phyloP scores from a whole-genome alignment of 2,888 invertebrate genomes.

The Trachelus tabidus region DNA sequence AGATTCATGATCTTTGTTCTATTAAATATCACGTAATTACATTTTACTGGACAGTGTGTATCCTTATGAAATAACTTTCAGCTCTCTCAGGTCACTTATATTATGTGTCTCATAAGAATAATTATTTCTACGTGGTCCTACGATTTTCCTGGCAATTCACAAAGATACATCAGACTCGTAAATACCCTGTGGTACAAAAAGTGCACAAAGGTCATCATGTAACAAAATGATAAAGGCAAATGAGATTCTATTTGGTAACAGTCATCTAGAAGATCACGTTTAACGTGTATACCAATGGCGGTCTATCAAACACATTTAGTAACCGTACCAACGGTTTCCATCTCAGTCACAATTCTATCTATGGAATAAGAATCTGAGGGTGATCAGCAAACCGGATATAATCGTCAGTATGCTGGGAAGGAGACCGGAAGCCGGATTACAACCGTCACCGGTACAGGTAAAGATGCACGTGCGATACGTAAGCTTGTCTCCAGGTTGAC shows the following conservation, averaged over 20 bases:
- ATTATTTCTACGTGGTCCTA: not conserved
- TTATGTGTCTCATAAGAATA: not conserved
- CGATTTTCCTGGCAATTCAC: not conserved
- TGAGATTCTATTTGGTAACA: not conserved
- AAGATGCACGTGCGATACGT: slow-evolving; percentile 89
- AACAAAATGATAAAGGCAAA: not conserved
- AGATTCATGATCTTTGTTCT: not conserved
- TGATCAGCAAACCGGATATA: slow-evolving; percentile 9
- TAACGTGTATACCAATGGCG: not conserved
- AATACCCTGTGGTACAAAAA: not conserved
- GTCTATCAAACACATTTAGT: not conserved
- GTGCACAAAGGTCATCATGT: not conserved
- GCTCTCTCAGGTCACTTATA: not conserved
- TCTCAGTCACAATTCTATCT: slow-evolving; percentile 6
- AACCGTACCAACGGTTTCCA: not conserved
- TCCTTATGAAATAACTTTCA: not conserved
- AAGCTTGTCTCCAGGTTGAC: slow-evolving; percentile 85
- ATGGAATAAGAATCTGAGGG: slow-evolving; percentile 1
- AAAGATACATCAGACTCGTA: not conserved
- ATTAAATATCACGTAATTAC: not conserved
- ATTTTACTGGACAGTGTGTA: not conserved
- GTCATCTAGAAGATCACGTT: not conserved
- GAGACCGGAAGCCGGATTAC: slow-evolving; percentile 73
- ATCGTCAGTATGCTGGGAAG: slow-evolving; percentile 24
- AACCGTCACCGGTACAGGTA: slow-evolving; percentile 86